phyloP scores from a whole-genome alignment of 2,113 vertebrate genomes.

The Casuarius casuarius region DNA sequence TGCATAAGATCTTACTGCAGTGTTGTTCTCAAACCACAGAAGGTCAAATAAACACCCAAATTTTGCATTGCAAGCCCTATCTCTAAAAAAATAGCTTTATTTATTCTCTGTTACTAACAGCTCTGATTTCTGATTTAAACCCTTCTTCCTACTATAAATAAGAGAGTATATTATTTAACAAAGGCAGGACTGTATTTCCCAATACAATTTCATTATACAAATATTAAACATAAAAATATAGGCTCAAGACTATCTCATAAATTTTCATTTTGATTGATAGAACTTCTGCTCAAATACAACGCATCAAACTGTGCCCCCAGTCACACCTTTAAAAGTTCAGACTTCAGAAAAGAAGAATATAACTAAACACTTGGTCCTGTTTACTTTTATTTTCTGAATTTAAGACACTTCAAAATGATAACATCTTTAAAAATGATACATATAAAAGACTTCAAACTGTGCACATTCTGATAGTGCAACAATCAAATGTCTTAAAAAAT shows the following conservation, averaged over 20 bases:
- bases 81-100: slow-evolving; percentile 19
- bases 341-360: background rate
- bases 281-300: background rate
- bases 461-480: background rate
- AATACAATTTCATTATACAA: background rate
- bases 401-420: background rate
- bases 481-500: background rate
- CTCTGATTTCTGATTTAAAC: background rate
- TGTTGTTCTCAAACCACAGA: slow-evolving; percentile 90
- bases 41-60: slow-evolving; percentile 72
- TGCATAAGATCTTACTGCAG: slow-evolving; percentile 91
- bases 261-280: background rate
- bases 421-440: background rate
- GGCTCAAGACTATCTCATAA: background rate
- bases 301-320: background rate
- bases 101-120: slow-evolving; percentile 42
- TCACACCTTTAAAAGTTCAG: background rate
- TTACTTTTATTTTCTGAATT: background rate
- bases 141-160: background rate
- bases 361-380: background rate
- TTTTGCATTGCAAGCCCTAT: background rate
- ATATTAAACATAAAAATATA: background rate
- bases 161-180: background rate
- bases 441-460: background rate
- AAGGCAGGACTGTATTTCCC: background rate